Evolutionary conservation across 2,888 invertebrate species (phyloP).

Genomic region (Zelleria hepariella): DNA sequence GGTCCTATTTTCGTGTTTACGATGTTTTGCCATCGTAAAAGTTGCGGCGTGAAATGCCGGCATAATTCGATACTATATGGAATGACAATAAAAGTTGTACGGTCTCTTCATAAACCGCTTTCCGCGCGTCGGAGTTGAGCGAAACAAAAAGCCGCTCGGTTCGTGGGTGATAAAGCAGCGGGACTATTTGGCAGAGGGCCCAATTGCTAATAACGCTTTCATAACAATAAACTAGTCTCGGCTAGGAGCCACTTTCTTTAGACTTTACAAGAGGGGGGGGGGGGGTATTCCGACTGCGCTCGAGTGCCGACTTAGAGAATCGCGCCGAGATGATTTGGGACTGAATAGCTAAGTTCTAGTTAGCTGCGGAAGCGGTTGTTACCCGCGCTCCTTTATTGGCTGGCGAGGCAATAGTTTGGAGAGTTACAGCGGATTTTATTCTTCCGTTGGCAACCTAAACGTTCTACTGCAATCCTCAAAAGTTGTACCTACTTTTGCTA

Average conservation of each 20-base stretch:
- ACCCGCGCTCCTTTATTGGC: not conserved
- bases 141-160: slow-evolving; percentile 6
- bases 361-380: not conserved
- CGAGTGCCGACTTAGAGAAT: not conserved
- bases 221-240: slow-evolving; percentile 16
- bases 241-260: not conserved
- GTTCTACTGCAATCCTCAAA: not conserved
- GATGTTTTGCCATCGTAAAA: not conserved
- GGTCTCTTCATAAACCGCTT: not conserved
- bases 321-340: not conserved
- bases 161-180: slow-evolving; percentile 17
- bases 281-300: not conserved
- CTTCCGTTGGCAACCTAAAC: not conserved
- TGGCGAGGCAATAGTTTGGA: not conserved
- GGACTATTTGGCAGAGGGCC: slow-evolving; percentile 17
- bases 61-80: not conserved
- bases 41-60: not conserved
- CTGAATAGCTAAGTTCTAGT: not conserved
- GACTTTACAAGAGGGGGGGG: not conserved
- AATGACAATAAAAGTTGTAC: not conserved
- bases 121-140: not conserved
- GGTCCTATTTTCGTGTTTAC: not conserved
- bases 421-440: not conserved
- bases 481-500: too few relatives aligned
- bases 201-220: slow-evolving; percentile 19